Conservation (phyloP, 1,140 invertebrate species). For the Sarcophaga bullata region DNA sequence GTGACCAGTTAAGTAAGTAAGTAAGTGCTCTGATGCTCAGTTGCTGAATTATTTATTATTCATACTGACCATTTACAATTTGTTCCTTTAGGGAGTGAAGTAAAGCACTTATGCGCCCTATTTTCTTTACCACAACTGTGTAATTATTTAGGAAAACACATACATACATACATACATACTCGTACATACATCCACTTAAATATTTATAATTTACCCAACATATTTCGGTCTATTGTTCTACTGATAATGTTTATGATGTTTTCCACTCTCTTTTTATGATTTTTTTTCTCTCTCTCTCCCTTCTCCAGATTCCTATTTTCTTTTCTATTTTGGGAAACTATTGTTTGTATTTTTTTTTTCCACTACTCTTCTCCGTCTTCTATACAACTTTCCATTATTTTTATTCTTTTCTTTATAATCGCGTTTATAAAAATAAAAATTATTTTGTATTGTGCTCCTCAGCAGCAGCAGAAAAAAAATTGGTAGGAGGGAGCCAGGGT, state of each 20-base stretch:
- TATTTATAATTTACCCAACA: background rate
- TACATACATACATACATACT: no score
- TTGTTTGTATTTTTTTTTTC: no score
- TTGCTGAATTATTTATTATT: no score
- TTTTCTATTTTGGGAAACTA: background rate
- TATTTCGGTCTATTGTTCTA: background rate
- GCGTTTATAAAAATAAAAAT: constrained; percentile 19
- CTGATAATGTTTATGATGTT: constrained; percentile 21
- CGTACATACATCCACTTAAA: background rate
- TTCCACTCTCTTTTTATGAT: background rate
- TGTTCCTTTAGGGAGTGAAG: no score
- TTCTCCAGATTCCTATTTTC: background rate
- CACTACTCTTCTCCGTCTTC: no score
- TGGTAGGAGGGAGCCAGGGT: no score
- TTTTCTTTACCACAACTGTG: background rate
- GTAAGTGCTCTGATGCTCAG: no score
- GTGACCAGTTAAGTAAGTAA: no score
- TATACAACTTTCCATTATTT: background rate
- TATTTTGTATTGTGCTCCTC: background rate
- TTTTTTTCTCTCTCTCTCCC: background rate
- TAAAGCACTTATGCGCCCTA: no score
- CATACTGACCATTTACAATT: no score
- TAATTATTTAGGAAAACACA: no score
- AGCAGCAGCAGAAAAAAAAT: background rate
- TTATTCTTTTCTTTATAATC: background rate